phyloP scores from a whole-genome alignment of 2,888 invertebrate genomes.

The Callosobruchus maculatus region DNA sequence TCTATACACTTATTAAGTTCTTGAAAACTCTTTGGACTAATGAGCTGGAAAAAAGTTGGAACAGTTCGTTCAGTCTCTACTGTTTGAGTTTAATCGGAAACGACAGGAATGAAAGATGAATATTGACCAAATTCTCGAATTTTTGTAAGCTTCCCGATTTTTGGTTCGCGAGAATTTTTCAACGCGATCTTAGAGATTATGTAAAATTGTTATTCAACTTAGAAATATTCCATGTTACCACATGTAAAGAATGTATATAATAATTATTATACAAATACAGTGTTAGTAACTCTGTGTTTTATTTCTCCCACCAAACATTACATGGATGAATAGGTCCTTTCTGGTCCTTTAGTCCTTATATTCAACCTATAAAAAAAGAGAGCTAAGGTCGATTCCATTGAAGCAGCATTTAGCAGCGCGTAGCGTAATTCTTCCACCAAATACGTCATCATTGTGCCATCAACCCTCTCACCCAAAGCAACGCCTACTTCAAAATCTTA shows the following conservation, averaged over 20 bases:
- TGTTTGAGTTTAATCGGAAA: neutral
- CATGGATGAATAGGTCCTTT: too few species aligned
- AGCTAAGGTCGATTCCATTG: too few species aligned
- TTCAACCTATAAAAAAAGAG: too few species aligned
- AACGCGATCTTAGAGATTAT: slow-evolving; percentile 31
- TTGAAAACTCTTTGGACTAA: too few species aligned
- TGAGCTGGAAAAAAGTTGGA: neutral
- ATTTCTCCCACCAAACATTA: neutral
- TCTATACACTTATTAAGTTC: too few species aligned
- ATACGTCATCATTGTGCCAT: too few species aligned
- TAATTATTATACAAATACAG: slow-evolving; percentile 31
- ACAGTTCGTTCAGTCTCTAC: neutral
- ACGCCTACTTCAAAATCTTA: too few species aligned
- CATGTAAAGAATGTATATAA: slow-evolving; percentile 44
- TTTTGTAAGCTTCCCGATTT: slow-evolving; percentile 40
- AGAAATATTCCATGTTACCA: slow-evolving; percentile 39
- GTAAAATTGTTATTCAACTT: slow-evolving; percentile 33
- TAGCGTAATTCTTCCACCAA: too few species aligned
- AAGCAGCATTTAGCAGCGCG: too few species aligned
- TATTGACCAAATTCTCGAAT: slow-evolving; percentile 29
- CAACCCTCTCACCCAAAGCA: too few species aligned
- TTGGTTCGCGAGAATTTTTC: slow-evolving; percentile 26
- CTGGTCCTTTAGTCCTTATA: too few species aligned
- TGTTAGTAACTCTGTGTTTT: slow-evolving; percentile 35
- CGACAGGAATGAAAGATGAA: neutral